Evolutionary conservation across 2,888 invertebrate species (phyloP).

Genomic region (Scaptomyza caliginosa): DNA sequence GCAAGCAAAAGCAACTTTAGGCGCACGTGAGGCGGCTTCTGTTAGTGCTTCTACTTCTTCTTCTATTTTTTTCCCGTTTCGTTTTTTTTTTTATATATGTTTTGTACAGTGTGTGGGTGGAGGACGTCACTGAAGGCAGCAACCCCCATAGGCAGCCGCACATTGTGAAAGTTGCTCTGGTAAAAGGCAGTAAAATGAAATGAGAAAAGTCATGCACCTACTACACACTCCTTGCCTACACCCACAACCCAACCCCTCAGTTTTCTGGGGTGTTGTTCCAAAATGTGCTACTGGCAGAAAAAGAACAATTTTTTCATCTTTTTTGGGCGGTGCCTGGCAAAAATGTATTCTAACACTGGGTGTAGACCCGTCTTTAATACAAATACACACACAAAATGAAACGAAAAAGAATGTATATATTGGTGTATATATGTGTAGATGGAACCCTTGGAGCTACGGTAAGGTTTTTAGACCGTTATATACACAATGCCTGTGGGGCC

Average conservation of each 20-base stretch:
- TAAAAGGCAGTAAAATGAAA: conserved; percentile 67
- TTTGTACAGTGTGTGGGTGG: conserved; percentile 19
- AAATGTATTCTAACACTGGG: conserved; percentile 64
- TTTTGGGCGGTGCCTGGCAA: conserved; percentile 73
- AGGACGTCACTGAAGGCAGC: conserved; percentile 32
- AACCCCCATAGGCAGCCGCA: conserved; percentile 60
- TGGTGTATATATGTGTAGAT: conserved; percentile 5
- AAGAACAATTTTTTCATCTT: conserved; percentile 1
- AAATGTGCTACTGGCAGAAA: conserved; percentile 50
- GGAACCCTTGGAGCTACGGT: conserved; percentile 14
- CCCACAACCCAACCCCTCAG: not conserved
- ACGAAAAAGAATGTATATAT: conserved; percentile 22
- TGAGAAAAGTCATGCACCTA: conserved; percentile 64
- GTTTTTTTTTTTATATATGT: conserved; percentile 3
- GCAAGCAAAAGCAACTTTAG: conserved; percentile 38
- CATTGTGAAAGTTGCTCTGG: conserved; percentile 67
- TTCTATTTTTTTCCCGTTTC: conserved; percentile 9
- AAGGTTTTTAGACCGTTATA: conserved; percentile 4
- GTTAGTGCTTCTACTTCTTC: conserved; percentile 15
- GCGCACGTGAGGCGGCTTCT: conserved; percentile 65
- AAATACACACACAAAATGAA: not conserved
- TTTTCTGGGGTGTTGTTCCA: conserved; percentile 6
- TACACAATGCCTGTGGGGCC: conserved; percentile 30
- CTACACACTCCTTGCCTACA: conserved; percentile 20
- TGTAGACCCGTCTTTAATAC: conserved; percentile 45